These are phyloP conservation scores for Bombus pyrosoma DNA, from an alignment of 1,140 invertebrate species.

Conservation along the genomic window DNA sequence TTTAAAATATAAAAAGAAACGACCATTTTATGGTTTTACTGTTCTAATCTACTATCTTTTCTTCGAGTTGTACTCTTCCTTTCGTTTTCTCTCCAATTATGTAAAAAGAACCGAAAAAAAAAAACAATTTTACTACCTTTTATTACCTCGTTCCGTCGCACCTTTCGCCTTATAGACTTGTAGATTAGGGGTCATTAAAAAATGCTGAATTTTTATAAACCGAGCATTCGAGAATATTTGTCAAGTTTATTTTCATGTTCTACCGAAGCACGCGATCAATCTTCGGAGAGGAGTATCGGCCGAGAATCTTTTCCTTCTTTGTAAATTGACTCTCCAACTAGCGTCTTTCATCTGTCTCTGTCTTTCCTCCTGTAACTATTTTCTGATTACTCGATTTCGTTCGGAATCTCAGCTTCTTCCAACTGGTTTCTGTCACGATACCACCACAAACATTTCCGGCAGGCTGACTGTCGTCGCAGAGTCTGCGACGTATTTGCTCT, in stretches of 20 bases:
- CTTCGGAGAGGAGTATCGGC: too few relatives aligned
- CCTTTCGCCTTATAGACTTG: too few relatives aligned
- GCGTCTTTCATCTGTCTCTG: background rate
- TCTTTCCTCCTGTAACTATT: background rate
- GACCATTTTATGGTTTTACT: too few relatives aligned
- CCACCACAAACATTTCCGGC: constrained; percentile 6
- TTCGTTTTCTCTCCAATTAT: background rate
- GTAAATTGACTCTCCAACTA: background rate
- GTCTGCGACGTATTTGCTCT: constrained; percentile 39
- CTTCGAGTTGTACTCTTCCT: background rate
- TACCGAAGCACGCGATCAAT: too few relatives aligned
- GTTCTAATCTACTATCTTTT: background rate
- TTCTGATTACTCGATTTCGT: background rate
- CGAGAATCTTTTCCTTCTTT: background rate
- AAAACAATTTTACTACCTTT: too few relatives aligned
- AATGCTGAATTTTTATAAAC: too few relatives aligned
- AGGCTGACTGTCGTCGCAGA: constrained; percentile 25
- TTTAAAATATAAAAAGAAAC: too few relatives aligned
- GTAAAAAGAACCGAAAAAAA: too few relatives aligned
- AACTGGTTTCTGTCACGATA: constrained; percentile 9
- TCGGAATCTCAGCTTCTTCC: background rate
- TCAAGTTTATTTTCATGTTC: too few relatives aligned
- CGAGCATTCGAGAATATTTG: too few relatives aligned
- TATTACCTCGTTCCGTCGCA: too few relatives aligned
- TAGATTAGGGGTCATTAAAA: too few relatives aligned